Conservation (phyloP, 2,113 vertebrate species). For the Charina bottae region DNA sequence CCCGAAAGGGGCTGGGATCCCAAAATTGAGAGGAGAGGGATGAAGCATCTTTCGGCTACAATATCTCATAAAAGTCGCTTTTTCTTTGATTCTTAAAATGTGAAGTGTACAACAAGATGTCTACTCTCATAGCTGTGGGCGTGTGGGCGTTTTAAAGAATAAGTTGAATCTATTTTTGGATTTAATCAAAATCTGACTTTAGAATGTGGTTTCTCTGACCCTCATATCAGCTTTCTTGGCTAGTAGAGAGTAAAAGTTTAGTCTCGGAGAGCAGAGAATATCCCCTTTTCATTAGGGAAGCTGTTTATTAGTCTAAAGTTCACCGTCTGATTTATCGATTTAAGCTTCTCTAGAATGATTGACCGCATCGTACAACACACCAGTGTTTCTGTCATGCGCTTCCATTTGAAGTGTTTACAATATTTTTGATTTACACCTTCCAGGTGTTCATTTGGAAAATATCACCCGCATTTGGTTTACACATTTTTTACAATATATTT, state of each 20-base stretch:
- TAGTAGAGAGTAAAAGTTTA: not conserved
- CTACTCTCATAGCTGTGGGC: rapidly evolving
- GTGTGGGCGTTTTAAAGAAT: rapidly evolving
- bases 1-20: not conserved
- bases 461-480: slow-evolving; percentile 69
- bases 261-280: slow-evolving; percentile 31
- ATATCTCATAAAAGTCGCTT: not conserved
- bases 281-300: slow-evolving; percentile 34
- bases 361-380: slow-evolving; percentile 42
- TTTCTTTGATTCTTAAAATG: not conserved
- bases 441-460: slow-evolving; percentile 90
- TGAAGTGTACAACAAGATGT: not conserved
- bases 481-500: slow-evolving; percentile 77
- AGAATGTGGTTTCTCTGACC: not conserved
- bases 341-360: slow-evolving; percentile 46
- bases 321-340: slow-evolving; percentile 69
- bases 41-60: not conserved
- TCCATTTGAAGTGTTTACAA: slow-evolving; percentile 86
- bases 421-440: slow-evolving; percentile 90
- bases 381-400: slow-evolving; percentile 75
- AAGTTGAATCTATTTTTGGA: not conserved
- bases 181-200: not conserved
- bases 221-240: slow-evolving; percentile 26
- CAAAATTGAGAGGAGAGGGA: not conserved
- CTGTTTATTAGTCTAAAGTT: slow-evolving; percentile 57